Conservation (phyloP, 1,140 invertebrate species). For the Brachionus rotundiformis region DNA sequence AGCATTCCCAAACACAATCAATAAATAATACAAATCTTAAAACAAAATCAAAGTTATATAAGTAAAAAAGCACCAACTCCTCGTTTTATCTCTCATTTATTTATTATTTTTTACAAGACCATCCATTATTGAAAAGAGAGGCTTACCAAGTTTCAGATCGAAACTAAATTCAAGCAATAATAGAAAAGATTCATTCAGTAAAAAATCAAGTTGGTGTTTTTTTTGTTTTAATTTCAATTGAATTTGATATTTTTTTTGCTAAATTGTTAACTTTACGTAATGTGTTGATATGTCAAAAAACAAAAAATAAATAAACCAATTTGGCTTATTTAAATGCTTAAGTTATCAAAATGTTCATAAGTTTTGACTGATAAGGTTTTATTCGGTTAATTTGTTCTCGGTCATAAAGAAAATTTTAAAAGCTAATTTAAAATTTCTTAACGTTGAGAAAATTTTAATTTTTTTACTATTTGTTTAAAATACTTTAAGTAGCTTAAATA, state of each 20-base stretch:
- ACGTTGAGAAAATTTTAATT: background rate
- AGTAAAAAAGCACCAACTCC: background rate
- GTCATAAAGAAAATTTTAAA: background rate
- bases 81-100: background rate
- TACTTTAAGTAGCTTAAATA: background rate
- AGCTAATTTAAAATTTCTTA: background rate
- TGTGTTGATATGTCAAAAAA: background rate
- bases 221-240: constrained; percentile 21
- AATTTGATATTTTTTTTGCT: constrained; percentile 7
- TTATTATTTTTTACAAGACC: constrained; percentile 14
- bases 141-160: constrained; percentile 10
- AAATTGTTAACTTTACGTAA: background rate
- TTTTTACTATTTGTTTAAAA: background rate
- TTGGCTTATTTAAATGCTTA: background rate
- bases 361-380: background rate
- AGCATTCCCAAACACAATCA: constrained; percentile 40
- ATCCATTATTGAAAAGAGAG: constrained; percentile 31
- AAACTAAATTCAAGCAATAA: background rate
- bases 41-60: constrained; percentile 38
- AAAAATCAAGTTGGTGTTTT: constrained; percentile 32
- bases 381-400: background rate
- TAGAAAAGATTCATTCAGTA: background rate
- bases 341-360: background rate
- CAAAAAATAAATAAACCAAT: background rate
- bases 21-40: constrained; percentile 36